A percentile compares a stretch with the other conserved stretches of the same genome.
phyloP scores from a whole-genome alignment of 2,888 invertebrate species.

The Spisula solida region DNA sequence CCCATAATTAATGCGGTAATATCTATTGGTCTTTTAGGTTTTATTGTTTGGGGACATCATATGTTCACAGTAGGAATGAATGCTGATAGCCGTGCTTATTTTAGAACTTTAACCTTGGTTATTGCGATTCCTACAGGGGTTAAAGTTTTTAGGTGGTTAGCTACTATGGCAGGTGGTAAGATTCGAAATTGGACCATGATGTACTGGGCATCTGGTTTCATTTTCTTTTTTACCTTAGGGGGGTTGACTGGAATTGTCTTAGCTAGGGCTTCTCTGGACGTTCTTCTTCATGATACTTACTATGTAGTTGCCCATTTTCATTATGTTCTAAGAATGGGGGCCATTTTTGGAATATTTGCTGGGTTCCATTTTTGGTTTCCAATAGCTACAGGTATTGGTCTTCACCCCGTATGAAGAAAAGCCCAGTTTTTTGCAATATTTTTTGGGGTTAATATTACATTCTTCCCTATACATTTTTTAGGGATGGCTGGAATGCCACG shows the following conservation, averaged over 20 bases:
- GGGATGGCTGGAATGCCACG: slow-evolving; percentile 92
- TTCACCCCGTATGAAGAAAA: slow-evolving; percentile 90
- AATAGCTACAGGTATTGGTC: slow-evolving; percentile 90
- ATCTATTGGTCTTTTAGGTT: slow-evolving; percentile 94
- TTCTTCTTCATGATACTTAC: slow-evolving; percentile 94
- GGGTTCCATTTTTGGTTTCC: slow-evolving; percentile 93
- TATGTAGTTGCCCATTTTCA: slow-evolving; percentile 95
- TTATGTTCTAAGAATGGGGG: slow-evolving; percentile 94
- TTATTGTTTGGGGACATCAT: slow-evolving; percentile 95
- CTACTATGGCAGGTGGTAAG: slow-evolving; percentile 90
- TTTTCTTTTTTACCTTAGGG: slow-evolving; percentile 93
- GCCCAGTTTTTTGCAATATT: slow-evolving; percentile 92
- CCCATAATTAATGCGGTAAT: slow-evolving; percentile 95
- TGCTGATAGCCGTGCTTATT: slow-evolving; percentile 94
- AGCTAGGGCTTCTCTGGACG: slow-evolving; percentile 93
- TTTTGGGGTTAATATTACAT: slow-evolving; percentile 93
- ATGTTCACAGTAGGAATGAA: slow-evolving; percentile 95
- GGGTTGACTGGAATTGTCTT: slow-evolving; percentile 88
- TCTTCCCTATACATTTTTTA: slow-evolving; percentile 94
- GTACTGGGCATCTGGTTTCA: slow-evolving; percentile 92
- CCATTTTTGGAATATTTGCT: slow-evolving; percentile 92
- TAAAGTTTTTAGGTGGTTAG: slow-evolving; percentile 93
- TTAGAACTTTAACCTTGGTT: slow-evolving; percentile 94
- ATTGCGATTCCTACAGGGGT: slow-evolving; percentile 95
- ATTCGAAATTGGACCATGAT: slow-evolving; percentile 90